Percentiles rank a stretch among this genome's conserved stretches.
These are phyloP conservation scores for Spermophilus dauricus DNA, from an alignment of 2,113 vertebrate species.

Conservation along the genomic window DNA sequence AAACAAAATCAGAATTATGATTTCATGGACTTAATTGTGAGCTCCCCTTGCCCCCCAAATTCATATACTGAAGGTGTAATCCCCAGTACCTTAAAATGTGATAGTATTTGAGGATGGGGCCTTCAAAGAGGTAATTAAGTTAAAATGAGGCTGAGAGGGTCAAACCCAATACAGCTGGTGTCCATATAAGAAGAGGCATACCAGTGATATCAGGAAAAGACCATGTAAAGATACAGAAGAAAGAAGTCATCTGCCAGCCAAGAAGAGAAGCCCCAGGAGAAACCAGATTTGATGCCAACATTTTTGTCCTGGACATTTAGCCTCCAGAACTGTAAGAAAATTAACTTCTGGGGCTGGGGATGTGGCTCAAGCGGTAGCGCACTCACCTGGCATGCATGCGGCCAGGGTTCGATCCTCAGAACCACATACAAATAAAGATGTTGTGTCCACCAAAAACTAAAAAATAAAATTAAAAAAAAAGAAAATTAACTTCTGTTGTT, in stretches of 20 bases:
- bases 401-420: too few species aligned
- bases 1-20: background rate
- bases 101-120: background rate
- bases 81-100: background rate
- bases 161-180: background rate
- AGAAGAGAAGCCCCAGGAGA: background rate
- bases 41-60: background rate
- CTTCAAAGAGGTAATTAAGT: background rate
- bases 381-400: too few species aligned
- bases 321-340: constrained; percentile 7
- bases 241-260: background rate
- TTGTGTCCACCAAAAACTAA: too few species aligned
- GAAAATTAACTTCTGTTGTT: constrained; percentile 9
- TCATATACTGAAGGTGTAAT: background rate
- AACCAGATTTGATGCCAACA: background rate
- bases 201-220: background rate
- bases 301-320: background rate
- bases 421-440: too few species aligned
- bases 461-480: background rate
- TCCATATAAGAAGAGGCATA: background rate
- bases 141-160: background rate
- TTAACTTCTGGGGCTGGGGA: background rate
- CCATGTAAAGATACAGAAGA: background rate
- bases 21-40: background rate
- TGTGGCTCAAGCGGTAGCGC: too few species aligned